These are phyloP conservation scores for Xylota sylvarum DNA, from an alignment of 2,888 invertebrate species.

Conservation along the genomic window DNA sequence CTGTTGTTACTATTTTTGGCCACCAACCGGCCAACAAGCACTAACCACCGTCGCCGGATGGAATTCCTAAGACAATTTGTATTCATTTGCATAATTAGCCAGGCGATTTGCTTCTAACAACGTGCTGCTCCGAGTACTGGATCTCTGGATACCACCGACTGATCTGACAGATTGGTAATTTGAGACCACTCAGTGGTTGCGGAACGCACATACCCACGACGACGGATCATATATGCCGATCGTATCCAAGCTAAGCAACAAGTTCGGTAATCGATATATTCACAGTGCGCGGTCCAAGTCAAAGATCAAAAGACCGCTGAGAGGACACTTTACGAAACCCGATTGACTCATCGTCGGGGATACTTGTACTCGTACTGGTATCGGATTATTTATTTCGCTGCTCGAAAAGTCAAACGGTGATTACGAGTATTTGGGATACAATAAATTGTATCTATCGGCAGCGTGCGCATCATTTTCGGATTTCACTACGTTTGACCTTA, in stretches of 20 bases:
- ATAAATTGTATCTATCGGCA: conserved; percentile 49
- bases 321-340: conserved; percentile 59
- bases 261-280: conserved; percentile 47
- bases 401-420: conserved; percentile 50
- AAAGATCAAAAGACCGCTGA: conserved; percentile 57
- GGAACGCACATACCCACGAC: not conserved
- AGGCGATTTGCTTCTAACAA: conserved; percentile 40
- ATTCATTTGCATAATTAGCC: conserved; percentile 71
- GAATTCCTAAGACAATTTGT: conserved; percentile 63
- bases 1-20: conserved; percentile 41
- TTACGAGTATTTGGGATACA: conserved; percentile 44
- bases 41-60: conserved; percentile 15
- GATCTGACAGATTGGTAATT: conserved; percentile 41
- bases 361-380: conserved; percentile 47
- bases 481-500: conserved; percentile 57
- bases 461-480: conserved; percentile 46
- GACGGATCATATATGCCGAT: not conserved
- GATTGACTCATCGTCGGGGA: conserved; percentile 62
- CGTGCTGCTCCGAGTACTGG: conserved; percentile 3
- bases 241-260: not conserved
- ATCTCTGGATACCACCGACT: conserved; percentile 13
- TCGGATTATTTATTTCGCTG: not conserved
- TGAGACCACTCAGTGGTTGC: conserved; percentile 13
- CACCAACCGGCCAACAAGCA: not conserved
- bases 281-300: conserved; percentile 17